Evolutionary conservation across 2,888 invertebrate genomes (phyloP), one percentile per base, ranked within the genome.

Genomic region (Drosophila limbata): DNA sequence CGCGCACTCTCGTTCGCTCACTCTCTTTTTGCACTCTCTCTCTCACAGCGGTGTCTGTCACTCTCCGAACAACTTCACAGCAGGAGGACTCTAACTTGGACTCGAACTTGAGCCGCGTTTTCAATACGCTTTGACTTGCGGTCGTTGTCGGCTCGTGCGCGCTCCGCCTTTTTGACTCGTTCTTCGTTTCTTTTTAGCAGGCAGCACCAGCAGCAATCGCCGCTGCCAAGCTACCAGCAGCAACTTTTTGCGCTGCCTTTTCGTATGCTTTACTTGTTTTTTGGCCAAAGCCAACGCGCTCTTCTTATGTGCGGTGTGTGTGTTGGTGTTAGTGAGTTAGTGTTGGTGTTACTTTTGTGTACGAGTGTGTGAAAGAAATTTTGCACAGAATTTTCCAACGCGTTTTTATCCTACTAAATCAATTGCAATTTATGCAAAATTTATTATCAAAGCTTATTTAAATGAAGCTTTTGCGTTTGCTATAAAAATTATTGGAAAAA

Each of bases 51-150:
- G 19, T 21, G 44, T 59, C 55, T 40, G 44, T 57, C 59, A 56
- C 64, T 65, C 45, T 47, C 42, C 35, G 44, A 11, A 51, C 48
- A 73, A 35, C 63, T 77, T 60, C 28, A 8, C 61, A 45, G 28
- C 79, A 56, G 64, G 87, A 86, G 89, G 86, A 83, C 88, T 69
- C 83, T 59, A 60, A 59, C 69, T 81, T 69, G 69, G 69, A 69
- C 61, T 79, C 76, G 76, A 81, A 74, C 61, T 74, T 84, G 86
- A 89, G 90, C 88, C 74, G 77, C 64, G 83, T 89, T 89, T 77
- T 85, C 88, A 85, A 85, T 85, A 82, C 80, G 89, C 85, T 85
- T 89, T 89, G 83, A 85, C 90, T 89, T 88, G 85, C 83, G 88
- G 90, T 85, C 80, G 88, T 74, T 65, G 77, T 76, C 86, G 89